Conservation (phyloP, 2,888 invertebrate species). For the Aphodius sticticus region DNA sequence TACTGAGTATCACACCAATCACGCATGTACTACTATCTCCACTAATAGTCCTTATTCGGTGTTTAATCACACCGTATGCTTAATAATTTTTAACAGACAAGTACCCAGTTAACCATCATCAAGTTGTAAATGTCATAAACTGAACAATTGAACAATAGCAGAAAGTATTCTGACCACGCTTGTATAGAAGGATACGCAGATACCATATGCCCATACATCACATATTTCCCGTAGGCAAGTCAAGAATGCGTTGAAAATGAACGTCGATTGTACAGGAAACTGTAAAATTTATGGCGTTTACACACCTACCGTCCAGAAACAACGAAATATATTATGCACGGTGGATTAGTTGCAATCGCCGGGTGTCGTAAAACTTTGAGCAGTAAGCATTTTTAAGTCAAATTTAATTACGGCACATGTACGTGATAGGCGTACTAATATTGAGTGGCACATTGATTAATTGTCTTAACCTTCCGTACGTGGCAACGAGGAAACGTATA, state of each 20-base stretch:
- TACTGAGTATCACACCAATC: no score
- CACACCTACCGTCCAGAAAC: not conserved
- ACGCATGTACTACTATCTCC: no score
- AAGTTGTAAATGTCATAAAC: not conserved
- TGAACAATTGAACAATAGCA: not conserved
- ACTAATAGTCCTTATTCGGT: no score
- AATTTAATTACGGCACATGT: slow-evolving; percentile 17
- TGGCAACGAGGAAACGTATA: slow-evolving; percentile 6
- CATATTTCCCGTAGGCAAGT: slow-evolving; percentile 4
- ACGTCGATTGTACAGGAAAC: not conserved
- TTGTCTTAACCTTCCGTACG: slow-evolving; percentile 25
- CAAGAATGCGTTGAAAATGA: not conserved
- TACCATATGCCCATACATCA: not conserved
- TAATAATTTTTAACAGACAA: not conserved
- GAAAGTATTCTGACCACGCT: not conserved
- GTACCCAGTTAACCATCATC: not conserved
- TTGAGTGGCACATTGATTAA: slow-evolving; percentile 20
- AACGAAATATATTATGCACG: slow-evolving; percentile 7
- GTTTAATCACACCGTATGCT: no score
- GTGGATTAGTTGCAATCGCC: slow-evolving; percentile 22
- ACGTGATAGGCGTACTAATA: slow-evolving; percentile 24
- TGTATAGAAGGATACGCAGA: not conserved
- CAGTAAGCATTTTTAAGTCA: slow-evolving; percentile 22
- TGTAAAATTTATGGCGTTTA: not conserved
- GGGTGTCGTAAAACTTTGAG: slow-evolving; percentile 19